phyloP scores from a whole-genome alignment of 1,140 invertebrate genomes.

The Ruditapes philippinarum region DNA sequence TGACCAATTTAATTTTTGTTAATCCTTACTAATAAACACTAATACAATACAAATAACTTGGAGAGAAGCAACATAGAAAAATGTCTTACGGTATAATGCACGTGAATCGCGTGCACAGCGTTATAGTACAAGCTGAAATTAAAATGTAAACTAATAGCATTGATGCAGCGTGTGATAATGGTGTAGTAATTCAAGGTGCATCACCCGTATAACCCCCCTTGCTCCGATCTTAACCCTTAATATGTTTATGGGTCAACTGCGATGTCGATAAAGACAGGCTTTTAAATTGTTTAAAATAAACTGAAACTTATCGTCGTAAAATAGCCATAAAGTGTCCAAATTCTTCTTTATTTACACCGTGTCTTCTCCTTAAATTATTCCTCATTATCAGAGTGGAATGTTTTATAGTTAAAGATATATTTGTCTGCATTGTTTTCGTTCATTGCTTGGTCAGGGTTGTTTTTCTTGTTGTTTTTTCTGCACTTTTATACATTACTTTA shows the following conservation, averaged over 20 bases:
- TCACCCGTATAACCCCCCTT: not conserved
- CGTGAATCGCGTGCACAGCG: no score
- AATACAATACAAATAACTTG: no score
- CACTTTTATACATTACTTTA: no score
- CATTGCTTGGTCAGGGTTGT: no score
- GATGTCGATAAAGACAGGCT: slow-evolving; percentile 24
- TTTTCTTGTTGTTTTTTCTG: no score
- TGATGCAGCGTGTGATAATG: slow-evolving; percentile 24
- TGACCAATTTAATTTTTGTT: no score
- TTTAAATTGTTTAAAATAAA: not conserved
- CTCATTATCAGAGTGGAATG: not conserved
- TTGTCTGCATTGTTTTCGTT: no score
- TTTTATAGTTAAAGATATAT: no score
- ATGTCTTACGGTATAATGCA: no score
- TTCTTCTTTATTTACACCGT: not conserved
- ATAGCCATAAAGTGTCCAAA: not conserved
- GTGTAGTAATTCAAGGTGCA: not conserved
- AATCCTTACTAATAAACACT: no score
- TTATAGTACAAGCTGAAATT: slow-evolving; percentile 17
- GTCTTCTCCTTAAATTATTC: no score
- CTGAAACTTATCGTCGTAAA: not conserved
- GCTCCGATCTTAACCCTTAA: slow-evolving; percentile 9
- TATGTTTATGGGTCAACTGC: slow-evolving; percentile 28
- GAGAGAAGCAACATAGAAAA: no score
- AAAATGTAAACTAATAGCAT: not conserved